Evolutionary conservation across 2,888 invertebrate species (phyloP).

Genomic region (Notodonta dromedarius): DNA sequence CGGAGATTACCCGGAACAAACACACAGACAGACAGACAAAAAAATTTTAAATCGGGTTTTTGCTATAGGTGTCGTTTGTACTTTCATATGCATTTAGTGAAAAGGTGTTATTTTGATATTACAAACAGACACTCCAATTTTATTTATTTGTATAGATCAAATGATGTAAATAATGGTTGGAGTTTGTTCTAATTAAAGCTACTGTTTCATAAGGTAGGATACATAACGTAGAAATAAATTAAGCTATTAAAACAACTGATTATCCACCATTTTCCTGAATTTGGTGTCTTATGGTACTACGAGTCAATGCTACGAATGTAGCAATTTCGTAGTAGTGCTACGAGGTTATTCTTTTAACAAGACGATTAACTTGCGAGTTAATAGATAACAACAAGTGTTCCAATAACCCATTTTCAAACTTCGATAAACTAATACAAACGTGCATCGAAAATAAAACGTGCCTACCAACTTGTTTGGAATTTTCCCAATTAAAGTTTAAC

Average conservation of each 20-base stretch:
- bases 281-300: constrained; percentile 10
- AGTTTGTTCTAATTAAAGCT: no score
- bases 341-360: constrained; percentile 6
- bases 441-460: not conserved
- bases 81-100: no score
- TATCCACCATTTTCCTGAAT: not conserved
- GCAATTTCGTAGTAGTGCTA: constrained; percentile 25
- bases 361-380: constrained; percentile 32
- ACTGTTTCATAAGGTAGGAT: no score
- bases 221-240: no score
- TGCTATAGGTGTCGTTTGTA: no score
- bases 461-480: not conserved
- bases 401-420: constrained; percentile 34
- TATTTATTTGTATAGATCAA: no score
- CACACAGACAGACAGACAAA: no score
- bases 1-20: no score
- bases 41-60: no score
- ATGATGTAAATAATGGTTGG: no score
- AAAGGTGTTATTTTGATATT: no score
- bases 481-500: not conserved
- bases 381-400: constrained; percentile 14
- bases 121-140: no score
- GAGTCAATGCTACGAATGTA: constrained; percentile 6
- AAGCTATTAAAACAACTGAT: not conserved
- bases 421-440: not conserved